Percentiles rank a stretch among this genome's conserved stretches.
Evolutionary conservation across 2,113 vertebrate species (phyloP).

Genomic region (Zootoca vivipara): DNA sequence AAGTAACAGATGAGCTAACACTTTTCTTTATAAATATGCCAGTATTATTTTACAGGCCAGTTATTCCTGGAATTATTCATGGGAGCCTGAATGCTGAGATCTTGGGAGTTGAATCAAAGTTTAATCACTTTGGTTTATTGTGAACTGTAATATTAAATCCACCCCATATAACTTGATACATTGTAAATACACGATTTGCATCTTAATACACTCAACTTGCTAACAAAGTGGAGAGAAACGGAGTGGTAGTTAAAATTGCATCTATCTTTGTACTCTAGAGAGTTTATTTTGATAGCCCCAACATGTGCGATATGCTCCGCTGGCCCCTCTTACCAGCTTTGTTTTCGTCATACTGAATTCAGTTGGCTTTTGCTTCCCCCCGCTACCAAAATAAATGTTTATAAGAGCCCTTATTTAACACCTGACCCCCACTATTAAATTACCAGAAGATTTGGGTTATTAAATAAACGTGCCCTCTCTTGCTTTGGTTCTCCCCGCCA

Average conservation of each 20-base stretch:
- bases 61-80: constrained; percentile 10
- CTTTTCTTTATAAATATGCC: constrained; percentile 17
- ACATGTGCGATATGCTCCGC: neutral
- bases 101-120: constrained; percentile 15
- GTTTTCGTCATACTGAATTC: constrained; percentile 6
- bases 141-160: neutral
- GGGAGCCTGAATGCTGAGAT: neutral
- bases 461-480: neutral
- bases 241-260: neutral
- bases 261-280: neutral
- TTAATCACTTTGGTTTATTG: neutral
- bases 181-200: neutral
- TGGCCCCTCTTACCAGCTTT: neutral
- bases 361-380: neutral
- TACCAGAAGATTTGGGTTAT: neutral
- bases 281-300: constrained; percentile 23
- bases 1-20: constrained; percentile 27
- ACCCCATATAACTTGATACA: neutral
- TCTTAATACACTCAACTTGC: constrained; percentile 8
- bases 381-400: constrained; percentile 22
- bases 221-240: neutral
- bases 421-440: constrained; percentile 4
- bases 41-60: constrained; percentile 17
- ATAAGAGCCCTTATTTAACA: neutral
- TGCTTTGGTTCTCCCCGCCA: neutral